Percentiles rank a stretch among this genome's conserved stretches.
Evolutionary conservation across 2,888 invertebrate genomes (phyloP).

Genomic region (Barypeithes pellucidus): DNA sequence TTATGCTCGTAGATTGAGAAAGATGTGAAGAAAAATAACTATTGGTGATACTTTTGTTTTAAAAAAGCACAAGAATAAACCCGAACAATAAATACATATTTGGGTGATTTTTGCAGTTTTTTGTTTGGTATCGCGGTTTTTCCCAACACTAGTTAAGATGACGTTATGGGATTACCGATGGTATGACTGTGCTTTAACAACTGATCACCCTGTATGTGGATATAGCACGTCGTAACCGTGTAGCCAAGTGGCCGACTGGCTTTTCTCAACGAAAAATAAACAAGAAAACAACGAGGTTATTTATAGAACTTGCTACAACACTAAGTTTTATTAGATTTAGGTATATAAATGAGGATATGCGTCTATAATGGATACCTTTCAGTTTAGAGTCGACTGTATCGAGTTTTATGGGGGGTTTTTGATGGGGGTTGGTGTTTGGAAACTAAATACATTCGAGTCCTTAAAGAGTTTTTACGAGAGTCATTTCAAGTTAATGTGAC

Average conservation of each 20-base stretch:
- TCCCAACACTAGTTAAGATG: no score
- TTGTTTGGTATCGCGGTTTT: no score
- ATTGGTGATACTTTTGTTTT: no score
- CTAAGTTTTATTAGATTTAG: slow-evolving; percentile 33
- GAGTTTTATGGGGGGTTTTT: slow-evolving; percentile 1
- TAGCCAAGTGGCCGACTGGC: slow-evolving; percentile 48
- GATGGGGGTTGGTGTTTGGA: slow-evolving; percentile 6
- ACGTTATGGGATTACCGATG: no score
- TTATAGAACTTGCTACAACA: slow-evolving; percentile 30
- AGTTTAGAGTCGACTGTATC: slow-evolving; percentile 1
- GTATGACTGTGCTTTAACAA: no score
- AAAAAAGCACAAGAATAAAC: no score
- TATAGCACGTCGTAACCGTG: slow-evolving; percentile 28
- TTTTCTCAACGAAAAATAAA: slow-evolving; percentile 47
- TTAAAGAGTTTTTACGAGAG: no score
- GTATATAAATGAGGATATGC: slow-evolving; percentile 21
- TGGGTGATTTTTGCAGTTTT: no score
- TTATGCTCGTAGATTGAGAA: no score
- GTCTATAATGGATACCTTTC: slow-evolving; percentile 38
- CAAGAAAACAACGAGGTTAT: slow-evolving; percentile 43
- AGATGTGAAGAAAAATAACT: no score
- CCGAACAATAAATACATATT: no score
- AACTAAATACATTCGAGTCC: background rate
- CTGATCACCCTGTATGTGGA: slow-evolving; percentile 26
- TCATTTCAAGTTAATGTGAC: no score